These are phyloP conservation scores for Plebejus anna DNA, from an alignment of 2,888 invertebrate genomes.

Conservation along the genomic window DNA sequence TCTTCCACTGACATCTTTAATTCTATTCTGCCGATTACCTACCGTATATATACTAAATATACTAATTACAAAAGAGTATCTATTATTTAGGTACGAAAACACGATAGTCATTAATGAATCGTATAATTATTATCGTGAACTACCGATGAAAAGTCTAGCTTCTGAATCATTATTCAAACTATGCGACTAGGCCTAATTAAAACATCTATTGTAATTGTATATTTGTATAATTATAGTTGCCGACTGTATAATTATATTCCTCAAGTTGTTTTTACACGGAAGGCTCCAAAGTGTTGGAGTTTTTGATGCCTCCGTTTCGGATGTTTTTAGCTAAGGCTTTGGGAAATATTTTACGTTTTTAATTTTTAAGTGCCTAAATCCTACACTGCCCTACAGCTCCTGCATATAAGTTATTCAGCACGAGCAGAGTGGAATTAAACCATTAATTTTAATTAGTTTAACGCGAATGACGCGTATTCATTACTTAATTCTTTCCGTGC, in stretches of 20 bases:
- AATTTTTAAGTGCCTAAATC: no score
- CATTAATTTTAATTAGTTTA: conserved; percentile 24
- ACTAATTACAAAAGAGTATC: background rate
- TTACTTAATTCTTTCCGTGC: conserved; percentile 2
- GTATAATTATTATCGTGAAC: conserved; percentile 2
- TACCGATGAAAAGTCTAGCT: conserved; percentile 20
- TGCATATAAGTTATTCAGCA: conserved; percentile 19
- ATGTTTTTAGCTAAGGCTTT: background rate
- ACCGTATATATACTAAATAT: background rate
- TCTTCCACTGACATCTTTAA: no score
- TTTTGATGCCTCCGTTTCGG: background rate
- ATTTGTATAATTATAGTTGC: conserved; percentile 9
- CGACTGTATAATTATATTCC: conserved; percentile 1
- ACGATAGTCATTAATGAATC: background rate
- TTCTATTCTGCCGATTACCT: background rate
- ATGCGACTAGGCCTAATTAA: background rate
- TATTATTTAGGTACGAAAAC: background rate
- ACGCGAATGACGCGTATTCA: background rate
- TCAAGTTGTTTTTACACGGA: background rate
- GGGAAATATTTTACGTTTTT: no score
- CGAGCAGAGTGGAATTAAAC: background rate
- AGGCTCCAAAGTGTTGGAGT: background rate
- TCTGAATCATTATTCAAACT: conserved; percentile 18
- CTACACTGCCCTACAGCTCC: background rate
- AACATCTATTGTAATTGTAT: conserved; percentile 7